Conservation (phyloP, 2,113 vertebrate genomes). For the Elaphurus davidianus region DNA sequence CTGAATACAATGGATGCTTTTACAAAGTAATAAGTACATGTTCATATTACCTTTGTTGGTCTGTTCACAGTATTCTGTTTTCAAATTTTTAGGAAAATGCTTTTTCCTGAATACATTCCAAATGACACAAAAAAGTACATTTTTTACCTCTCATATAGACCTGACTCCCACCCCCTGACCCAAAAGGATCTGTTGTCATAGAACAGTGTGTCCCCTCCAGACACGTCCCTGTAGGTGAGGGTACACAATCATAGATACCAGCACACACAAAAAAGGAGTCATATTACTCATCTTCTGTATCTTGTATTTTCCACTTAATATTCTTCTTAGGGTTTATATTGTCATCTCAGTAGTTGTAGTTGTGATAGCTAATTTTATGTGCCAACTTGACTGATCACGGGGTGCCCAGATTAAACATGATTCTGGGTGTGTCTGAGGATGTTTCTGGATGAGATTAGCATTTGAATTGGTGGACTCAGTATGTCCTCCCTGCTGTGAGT, state of each 20-base stretch:
- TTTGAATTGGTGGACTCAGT: background rate
- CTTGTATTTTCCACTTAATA: background rate
- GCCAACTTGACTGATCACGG: background rate
- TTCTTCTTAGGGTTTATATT: background rate
- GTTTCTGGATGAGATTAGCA: background rate
- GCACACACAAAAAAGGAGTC: background rate
- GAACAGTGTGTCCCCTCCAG: background rate
- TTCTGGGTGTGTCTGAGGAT: background rate
- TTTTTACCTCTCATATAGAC: background rate
- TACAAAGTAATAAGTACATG: background rate
- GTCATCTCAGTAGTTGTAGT: background rate
- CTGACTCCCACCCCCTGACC: background rate
- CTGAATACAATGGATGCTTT: background rate
- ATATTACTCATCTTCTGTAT: background rate
- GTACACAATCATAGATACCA: background rate
- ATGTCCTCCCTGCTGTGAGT: background rate
- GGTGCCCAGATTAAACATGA: background rate
- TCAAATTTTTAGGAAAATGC: background rate
- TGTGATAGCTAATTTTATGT: background rate
- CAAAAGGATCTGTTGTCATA: background rate
- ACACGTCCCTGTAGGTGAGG: background rate
- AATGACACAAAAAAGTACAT: background rate
- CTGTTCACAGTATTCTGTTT: background rate
- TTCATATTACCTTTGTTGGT: background rate
- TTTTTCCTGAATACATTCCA: background rate